Base-by-base conservation (phyloP, 2,888 invertebrate genomes). In the Cataglyphis altisquamis region DNA sequence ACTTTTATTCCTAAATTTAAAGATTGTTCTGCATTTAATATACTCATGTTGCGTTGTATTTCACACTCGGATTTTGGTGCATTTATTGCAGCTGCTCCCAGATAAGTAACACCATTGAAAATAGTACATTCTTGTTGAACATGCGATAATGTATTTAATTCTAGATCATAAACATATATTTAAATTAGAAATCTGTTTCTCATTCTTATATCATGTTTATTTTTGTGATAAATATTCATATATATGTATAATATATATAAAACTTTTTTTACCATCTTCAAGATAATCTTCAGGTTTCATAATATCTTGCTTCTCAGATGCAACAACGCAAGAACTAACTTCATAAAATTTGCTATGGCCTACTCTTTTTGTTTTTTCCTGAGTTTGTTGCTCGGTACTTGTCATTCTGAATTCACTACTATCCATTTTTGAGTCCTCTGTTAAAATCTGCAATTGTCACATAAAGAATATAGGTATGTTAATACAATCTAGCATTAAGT, bases 31-130 rank as follows among this genome's bases (percentile, higher is more conserved):
- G 97, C 97, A 94, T 99, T 98, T 72, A 99, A 95, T 93, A 98
- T 97, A 88, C 97, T 97, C 98, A 99, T 99, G 94, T 98, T 98
- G 75, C 97, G 96, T 94, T 98, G 98, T 86, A 99, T 98, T 95
- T 99, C 99, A 12, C 96, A 95, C 95, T 99, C 99, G 29, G 98
- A 98, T 94, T 98, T 98, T 0, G 99, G 99, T 15, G 98, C 98
- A 93, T 98, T 97, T 91, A 99, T 98, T 89, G 97, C 97, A 77
- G 98, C 98, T 15, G 98, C 97, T 63, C 99, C 99, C 90, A 99
- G 96, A 95, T 99, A 99, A 84, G 98, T 98, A 63, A 99, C 98
- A 0, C 98, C 98, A 92, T 98, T 97, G 95, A 99, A 99, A 92
- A 98, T 97, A 21, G 98, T 98, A 94, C 98, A 98, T 89, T 98